Base-by-base conservation (phyloP, 2,113 vertebrate species). In the Hassar affinis region DNA sequence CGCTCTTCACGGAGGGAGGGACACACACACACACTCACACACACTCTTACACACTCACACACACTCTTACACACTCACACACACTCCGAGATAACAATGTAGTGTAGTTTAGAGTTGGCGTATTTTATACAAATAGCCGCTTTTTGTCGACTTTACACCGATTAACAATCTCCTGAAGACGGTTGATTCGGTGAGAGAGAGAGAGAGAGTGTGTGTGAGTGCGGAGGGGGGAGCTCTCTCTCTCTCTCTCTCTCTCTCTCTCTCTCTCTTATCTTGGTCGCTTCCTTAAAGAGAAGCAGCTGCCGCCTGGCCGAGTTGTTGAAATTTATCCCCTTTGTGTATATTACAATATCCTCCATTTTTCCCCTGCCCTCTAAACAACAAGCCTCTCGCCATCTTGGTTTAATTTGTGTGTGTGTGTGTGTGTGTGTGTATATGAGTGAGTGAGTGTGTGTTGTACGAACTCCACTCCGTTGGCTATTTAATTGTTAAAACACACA, bases 331-430 rank as follows among this genome's bases (percentile, higher is more conserved):
- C 96, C 96, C 97, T 98, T 98, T 99, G 97, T 98, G 97, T 98
- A 96, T 97, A 97, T 97, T 97, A 97, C 96, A 97, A 97, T 98
- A 97, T 98, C 97, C 97, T 99, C 98, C 98, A 98, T 99, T 96
- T 98, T 95, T 94, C 80, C 57, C 82, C 93, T 95, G 95, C 94
- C 96, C 96, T 97, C 96, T 95, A 96, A 98, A 98, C 98, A 98
- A 98, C 97, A 96, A 98, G 96, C 94, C 95, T 95, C 94, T 98
- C 97, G 97, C 98, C 98, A 99, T 99, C 97, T 99, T 99, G 97
- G 95, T 95, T 96, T 93, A 94, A 33, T 95, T 74, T 18, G 49
- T 95, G 12, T 22, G 42, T 45, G 1, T 45, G 25, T 42, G 22
- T 95, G 95, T n/a, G n/a, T n/a, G n/a, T n/a, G n/a, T n/a, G n/a